These are phyloP conservation scores for Diaphora mendica DNA, from an alignment of 2,888 invertebrate species.

Conservation along the genomic window DNA sequence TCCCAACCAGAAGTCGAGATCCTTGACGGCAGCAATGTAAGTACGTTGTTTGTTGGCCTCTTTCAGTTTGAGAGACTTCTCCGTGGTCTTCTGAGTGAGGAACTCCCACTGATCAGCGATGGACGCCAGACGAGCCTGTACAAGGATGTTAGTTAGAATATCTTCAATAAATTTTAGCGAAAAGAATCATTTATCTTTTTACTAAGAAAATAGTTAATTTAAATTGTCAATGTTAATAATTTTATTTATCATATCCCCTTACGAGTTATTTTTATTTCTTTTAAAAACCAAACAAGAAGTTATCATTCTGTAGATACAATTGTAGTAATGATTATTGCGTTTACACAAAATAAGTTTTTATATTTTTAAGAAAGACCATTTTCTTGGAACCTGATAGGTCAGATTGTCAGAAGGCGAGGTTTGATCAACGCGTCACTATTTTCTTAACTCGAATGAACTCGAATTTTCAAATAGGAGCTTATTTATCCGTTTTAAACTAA, in stretches of 20 bases:
- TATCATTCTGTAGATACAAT: too few relatives aligned
- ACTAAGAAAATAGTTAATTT: too few relatives aligned
- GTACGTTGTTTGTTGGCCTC: slow-evolving; percentile 99
- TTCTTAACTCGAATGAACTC: neutral
- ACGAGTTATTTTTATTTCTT: neutral
- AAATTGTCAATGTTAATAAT: too few relatives aligned
- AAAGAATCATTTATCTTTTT: neutral
- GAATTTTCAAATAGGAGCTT: too few relatives aligned
- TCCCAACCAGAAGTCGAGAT: slow-evolving; percentile 99
- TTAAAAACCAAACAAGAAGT: neutral
- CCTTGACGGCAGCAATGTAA: slow-evolving; percentile 99
- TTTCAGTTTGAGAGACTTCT: slow-evolving; percentile 98
- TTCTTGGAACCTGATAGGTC: too few relatives aligned
- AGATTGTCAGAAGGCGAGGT: too few relatives aligned
- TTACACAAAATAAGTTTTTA: neutral
- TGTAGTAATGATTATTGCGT: neutral
- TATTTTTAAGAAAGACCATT: neutral
- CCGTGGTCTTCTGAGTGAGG: slow-evolving; percentile 98
- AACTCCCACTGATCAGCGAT: slow-evolving; percentile 99
- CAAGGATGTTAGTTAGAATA: neutral
- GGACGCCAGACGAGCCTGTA: slow-evolving; percentile 90
- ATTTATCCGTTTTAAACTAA: too few relatives aligned
- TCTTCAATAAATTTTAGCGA: neutral
- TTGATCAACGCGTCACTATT: neutral
- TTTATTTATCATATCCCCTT: too few relatives aligned